These are phyloP conservation scores for Drosophila santomea DNA, from an alignment of 1,140 invertebrate genomes.

Conservation along the genomic window DNA sequence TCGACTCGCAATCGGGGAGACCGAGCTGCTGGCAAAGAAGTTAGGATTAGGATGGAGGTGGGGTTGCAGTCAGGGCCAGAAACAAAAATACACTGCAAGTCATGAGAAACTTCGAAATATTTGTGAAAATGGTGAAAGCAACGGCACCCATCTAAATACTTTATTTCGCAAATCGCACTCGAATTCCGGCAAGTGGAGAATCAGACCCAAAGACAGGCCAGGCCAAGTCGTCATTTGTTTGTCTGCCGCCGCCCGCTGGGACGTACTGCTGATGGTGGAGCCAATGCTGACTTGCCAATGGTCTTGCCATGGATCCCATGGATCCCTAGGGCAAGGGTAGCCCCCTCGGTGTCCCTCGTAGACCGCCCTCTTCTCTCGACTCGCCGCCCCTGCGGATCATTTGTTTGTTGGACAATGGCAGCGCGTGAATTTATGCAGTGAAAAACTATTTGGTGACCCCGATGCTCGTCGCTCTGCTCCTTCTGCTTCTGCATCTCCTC, in stretches of 20 bases:
- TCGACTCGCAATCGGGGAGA: background rate
- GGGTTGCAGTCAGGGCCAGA: slow-evolving; percentile 8
- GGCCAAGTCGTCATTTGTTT: slow-evolving; percentile 68
- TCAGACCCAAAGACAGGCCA: slow-evolving; percentile 41
- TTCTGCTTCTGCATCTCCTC: slow-evolving; percentile 15
- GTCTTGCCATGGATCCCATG: slow-evolving; percentile 45
- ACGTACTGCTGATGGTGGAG: slow-evolving; percentile 24
- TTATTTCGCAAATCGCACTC: too few species aligned
- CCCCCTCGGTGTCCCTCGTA: background rate
- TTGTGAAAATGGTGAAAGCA: too few species aligned
- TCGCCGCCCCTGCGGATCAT: slow-evolving; percentile 55
- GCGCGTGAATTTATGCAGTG: slow-evolving; percentile 83
- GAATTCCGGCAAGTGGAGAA: slow-evolving; percentile 26
- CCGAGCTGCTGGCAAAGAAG: background rate
- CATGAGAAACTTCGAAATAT: background rate
- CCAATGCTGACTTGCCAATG: slow-evolving; percentile 10
- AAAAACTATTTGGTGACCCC: slow-evolving; percentile 64
- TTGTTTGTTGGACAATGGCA: slow-evolving; percentile 80
- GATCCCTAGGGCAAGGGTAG: slow-evolving; percentile 44
- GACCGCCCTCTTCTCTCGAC: slow-evolving; percentile 12
- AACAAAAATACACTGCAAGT: background rate
- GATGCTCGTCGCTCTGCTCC: slow-evolving; percentile 49
- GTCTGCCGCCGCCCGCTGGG: slow-evolving; percentile 33
- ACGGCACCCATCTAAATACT: background rate
- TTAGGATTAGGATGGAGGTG: slow-evolving; percentile 2